Evolutionary conservation across 2,888 invertebrate species (phyloP).

Genomic region (Choreutis nemorana): DNA sequence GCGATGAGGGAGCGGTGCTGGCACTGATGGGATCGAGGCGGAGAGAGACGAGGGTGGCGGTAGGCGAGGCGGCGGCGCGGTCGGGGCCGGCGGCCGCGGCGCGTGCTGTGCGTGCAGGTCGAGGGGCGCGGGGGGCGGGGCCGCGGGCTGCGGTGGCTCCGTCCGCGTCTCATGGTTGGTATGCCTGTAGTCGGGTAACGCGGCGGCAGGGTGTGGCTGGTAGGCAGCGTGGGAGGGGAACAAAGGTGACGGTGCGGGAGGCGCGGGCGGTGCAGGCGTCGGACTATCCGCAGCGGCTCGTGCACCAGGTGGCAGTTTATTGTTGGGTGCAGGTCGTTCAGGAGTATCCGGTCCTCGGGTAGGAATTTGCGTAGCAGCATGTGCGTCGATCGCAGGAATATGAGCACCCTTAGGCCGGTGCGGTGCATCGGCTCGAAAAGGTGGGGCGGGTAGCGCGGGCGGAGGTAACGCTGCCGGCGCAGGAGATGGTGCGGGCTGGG

Average conservation of each 20-base stretch:
- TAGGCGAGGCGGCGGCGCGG: conserved; percentile 21
- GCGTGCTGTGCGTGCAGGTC: conserved; percentile 46
- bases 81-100: conserved; percentile 28
- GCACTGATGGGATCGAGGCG: conserved; percentile 45
- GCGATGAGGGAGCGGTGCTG: conserved; percentile 30
- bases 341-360: conserved; percentile 50
- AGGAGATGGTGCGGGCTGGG: conserved; percentile 73
- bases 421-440: conserved; percentile 63
- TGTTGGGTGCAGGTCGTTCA: conserved; percentile 51
- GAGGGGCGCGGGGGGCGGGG: conserved; percentile 37
- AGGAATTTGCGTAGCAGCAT: conserved; percentile 52
- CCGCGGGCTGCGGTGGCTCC: conserved; percentile 28
- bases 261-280: conserved; percentile 52
- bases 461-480: conserved; percentile 74
- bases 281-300: conserved; percentile 56
- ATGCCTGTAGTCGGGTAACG: conserved; percentile 55
- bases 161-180: conserved; percentile 67
- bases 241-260: conserved; percentile 47
- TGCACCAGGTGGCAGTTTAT: conserved; percentile 52
- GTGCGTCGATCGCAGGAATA: conserved; percentile 48
- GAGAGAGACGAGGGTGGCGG: conserved; percentile 38
- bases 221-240: conserved; percentile 55
- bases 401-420: conserved; percentile 47
- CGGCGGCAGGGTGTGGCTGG: conserved; percentile 55
- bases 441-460: conserved; percentile 70